Percentiles rank a stretch among this genome's conserved stretches.
These are phyloP conservation scores for Elachura formosa DNA, from an alignment of 2,113 vertebrate genomes.

Conservation along the genomic window DNA sequence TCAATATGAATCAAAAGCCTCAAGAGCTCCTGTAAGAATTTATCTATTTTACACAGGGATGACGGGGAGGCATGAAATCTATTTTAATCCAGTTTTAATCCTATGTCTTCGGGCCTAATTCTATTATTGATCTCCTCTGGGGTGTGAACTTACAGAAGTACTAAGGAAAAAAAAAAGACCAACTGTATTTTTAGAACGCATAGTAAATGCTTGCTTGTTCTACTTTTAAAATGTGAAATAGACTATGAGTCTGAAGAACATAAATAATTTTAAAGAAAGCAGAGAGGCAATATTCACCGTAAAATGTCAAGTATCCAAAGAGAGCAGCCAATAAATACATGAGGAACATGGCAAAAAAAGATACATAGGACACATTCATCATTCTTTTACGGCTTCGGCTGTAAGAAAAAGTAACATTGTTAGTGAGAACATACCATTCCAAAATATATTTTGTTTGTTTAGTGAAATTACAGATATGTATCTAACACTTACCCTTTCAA, in stretches of 20 bases:
- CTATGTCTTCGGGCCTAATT: neutral
- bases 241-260: neutral
- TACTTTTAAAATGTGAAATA: neutral
- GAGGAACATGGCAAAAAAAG: slow-evolving; percentile 94
- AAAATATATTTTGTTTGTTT: neutral
- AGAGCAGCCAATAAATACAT: slow-evolving; percentile 97
- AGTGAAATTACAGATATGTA: neutral
- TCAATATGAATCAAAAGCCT: neutral
- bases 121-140: neutral
- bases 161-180: neutral
- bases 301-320: slow-evolving; percentile 97
- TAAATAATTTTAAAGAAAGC: neutral
- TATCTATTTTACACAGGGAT: neutral
- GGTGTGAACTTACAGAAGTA: neutral
- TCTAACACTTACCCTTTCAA: slow-evolving; percentile 84
- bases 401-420: neutral
- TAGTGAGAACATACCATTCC: neutral
- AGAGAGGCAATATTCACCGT: slow-evolving; percentile 74
- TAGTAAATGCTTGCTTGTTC: neutral
- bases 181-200: neutral
- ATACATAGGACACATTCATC: slow-evolving; percentile 95
- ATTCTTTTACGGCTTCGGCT: slow-evolving; percentile 92
- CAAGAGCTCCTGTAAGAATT: neutral
- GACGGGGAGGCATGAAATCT: neutral
- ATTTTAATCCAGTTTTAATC: neutral